Base-by-base conservation (phyloP, 2,888 invertebrate species). In the Polylopha cassiicola region DNA sequence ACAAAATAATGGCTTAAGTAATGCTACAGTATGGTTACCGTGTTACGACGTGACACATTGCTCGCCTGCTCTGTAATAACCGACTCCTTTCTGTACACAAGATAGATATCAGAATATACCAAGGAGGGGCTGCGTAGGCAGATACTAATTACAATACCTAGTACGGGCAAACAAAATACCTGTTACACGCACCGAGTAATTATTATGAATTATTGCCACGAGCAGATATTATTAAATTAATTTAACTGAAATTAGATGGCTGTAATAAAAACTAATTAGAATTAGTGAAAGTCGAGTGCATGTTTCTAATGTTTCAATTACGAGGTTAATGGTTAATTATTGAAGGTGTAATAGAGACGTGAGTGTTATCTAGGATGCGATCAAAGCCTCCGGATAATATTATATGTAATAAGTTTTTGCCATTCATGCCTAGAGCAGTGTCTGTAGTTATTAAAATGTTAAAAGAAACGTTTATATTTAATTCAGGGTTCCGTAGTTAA, bases 101-200 rank as follows among this genome's bases (percentile, higher is more conserved):
- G 41, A 41, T 36, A 30, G 41, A 41, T 41, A 41, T 34, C 34
- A 15, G 30, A 39, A 22, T 15, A 17, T 30, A 30, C 24, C 21
- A 26, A 17, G 41, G 41, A 41, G 41, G 41, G 34, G 41, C 34
- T 9, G 24, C 20, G 34, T 21, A 30, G 30, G 41, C 41, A 30
- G 41, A 41, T 41, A 41, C 36, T 36, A 41, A 41, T 41, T 41
- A 30, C 41, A 36, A 41, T 41, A 30, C 41, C 41, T 41, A 36
- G 34, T 36, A 41, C 34, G 41, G 36, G 11, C 8, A 15, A 26
- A 31, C 38, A 34, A 30, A 41, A 30, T 41, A 41, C 34, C 30
- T 50, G 44, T 47, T 48, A 48, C 41, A 48, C 54, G 37, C 43
- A 38, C 43, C 27, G 10, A 41, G 21, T 36, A 46, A 38, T 43